phyloP scores from a whole-genome alignment of 2,113 vertebrate genomes.

The Proteles cristata region DNA sequence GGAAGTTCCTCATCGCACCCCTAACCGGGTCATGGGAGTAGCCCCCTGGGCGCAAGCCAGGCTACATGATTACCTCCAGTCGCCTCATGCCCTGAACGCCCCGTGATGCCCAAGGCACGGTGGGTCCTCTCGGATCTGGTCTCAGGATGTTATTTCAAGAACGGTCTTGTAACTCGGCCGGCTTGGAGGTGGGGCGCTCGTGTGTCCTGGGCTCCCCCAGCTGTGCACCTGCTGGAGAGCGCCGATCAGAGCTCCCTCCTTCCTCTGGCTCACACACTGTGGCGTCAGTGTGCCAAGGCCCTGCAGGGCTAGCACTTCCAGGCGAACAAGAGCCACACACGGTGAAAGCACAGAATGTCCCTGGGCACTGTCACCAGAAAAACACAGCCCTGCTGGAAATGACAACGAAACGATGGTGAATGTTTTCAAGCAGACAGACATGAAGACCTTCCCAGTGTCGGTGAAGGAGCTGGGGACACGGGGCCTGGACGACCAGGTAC shows the following conservation, averaged over 20 bases:
- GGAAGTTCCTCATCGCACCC: background rate
- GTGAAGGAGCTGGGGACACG: fast-evolving
- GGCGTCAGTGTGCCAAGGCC: background rate
- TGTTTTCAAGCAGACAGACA: background rate
- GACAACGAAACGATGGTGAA: background rate
- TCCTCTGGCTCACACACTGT: background rate
- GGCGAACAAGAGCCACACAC: background rate
- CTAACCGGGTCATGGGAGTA: background rate
- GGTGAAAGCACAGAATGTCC: background rate
- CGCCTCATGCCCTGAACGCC: background rate
- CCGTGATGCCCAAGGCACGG: fast-evolving
- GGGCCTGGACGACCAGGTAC: background rate
- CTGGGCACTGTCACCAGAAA: background rate
- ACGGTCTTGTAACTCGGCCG: background rate
- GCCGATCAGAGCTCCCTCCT: background rate
- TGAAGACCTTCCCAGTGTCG: background rate
- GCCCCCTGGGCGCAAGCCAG: background rate
- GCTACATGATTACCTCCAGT: fast-evolving
- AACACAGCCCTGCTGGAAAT: background rate
- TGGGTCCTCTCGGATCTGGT: background rate
- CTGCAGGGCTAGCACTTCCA: background rate
- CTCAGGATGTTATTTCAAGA: background rate
- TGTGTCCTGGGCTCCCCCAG: fast-evolving
- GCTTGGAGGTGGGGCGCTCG: background rate
- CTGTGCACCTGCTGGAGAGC: background rate